Percentiles rank a stretch among this genome's conserved stretches.
Evolutionary conservation across 2,113 vertebrate genomes (phyloP).

Genomic region (Verasper variegatus): DNA sequence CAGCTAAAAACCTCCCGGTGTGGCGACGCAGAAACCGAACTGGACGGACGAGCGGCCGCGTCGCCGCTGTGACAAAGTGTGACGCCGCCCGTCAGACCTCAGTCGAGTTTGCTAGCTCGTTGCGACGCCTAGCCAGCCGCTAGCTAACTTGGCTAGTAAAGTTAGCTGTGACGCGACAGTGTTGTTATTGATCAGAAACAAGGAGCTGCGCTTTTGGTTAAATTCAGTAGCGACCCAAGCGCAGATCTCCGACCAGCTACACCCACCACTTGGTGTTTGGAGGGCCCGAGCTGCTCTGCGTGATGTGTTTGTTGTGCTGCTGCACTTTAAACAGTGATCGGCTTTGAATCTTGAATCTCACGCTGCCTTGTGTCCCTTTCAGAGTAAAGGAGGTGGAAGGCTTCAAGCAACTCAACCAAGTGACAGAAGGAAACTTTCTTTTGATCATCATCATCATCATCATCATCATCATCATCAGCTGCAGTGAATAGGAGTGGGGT

Average conservation of each 20-base stretch:
- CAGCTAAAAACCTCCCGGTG: not conserved
- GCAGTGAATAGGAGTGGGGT: constrained; percentile 1
- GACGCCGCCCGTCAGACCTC: not conserved
- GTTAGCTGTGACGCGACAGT: constrained; percentile 45
- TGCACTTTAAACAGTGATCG: not conserved
- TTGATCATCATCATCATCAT: not conserved
- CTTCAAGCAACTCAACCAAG: constrained; percentile 12
- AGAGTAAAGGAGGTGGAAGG: not conserved
- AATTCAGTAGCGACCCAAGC: not conserved
- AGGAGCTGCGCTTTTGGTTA: not conserved
- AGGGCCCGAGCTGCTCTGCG: not conserved
- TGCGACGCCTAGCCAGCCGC: constrained; percentile 29
- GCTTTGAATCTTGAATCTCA: not conserved
- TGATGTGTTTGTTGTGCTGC: constrained; percentile 23
- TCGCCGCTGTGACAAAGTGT: rapidly evolving
- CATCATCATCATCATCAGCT: not conserved
- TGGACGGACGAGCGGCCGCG: not conserved
- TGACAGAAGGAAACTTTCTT: constrained; percentile 1
- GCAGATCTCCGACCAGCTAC: no score
- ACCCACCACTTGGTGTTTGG: not conserved
- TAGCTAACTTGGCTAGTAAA: constrained; percentile 55
- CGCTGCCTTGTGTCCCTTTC: not conserved
- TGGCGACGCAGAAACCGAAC: not conserved
- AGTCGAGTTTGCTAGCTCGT: constrained; percentile 15
- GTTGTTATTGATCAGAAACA: rapidly evolving